Evolutionary conservation across 2,113 vertebrate species (phyloP), one percentile per base, ranked within the genome.

Genomic region (Mormoops blainvillei): DNA sequence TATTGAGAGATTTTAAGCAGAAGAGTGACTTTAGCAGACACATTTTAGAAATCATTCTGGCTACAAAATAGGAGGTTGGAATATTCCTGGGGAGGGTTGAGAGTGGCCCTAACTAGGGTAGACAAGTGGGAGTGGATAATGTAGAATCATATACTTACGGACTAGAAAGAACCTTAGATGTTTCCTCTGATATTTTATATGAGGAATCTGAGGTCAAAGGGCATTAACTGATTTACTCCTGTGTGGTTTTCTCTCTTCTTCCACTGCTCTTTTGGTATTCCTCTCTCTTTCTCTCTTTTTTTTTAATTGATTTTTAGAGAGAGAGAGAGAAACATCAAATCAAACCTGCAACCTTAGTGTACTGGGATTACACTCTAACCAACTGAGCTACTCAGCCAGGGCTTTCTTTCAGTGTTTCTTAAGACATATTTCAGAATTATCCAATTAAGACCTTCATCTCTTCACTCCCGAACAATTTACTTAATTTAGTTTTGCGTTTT

Each of bases 401-500:
- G 12, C 26, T 63, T 63, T 31, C 26, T 63, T 63, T 31, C 5
- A 1, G 33, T 80, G 68, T 84, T 77, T 94, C 52, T 94, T 41
- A 61, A 61, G 50, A 65, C 7, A 3, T 67, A 96, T 83, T 56
- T 96, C 56, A 90, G 48, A 96, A 74, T 43, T 78, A 38, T 16
- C 18, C 36, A 87, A 83, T 95, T 92, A 92, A 95, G 65, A 87
- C 56, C 43, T 68, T 89, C 50, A 54, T 71, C 36, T 63, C 36
- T 80, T 94, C 81, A 95, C 63, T 94, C 70, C 74, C 33, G 36
- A 95, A 84, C 38, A 82, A 77, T 22, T 95, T 58, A 28, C 58
- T 48, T 94, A 84, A 83, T 24, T 78, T 89, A 95, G 83, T 78
- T 92, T 89, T 96, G 54, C 61, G 45, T 50, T 94, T 87, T 67